These are phyloP conservation scores for Chaitophorus viminalis DNA, from an alignment of 2,888 invertebrate species.

Conservation along the genomic window DNA sequence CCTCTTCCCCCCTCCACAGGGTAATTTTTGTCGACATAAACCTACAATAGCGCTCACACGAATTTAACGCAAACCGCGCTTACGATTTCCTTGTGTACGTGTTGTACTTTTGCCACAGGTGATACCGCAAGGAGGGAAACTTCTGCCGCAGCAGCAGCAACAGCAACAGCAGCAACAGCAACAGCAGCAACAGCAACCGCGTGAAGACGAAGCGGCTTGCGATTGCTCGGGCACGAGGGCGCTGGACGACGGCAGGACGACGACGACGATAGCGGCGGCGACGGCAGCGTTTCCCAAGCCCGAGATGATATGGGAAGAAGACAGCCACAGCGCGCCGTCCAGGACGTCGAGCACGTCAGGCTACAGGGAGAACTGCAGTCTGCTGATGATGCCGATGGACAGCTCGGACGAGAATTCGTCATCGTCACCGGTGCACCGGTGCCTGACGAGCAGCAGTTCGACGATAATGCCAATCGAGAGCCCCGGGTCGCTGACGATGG, in stretches of 20 bases:
- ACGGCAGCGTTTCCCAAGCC: background rate
- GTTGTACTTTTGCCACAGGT: background rate
- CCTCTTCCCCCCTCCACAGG: too few species aligned
- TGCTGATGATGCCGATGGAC: conserved; percentile 71
- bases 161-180: background rate
- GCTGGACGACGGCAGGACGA: background rate
- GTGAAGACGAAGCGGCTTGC: background rate
- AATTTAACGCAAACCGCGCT: background rate
- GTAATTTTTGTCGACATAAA: too few species aligned
- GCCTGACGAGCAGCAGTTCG: conserved; percentile 48
- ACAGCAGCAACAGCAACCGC: background rate
- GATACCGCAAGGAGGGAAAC: conserved; percentile 36
- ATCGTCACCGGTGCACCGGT: conserved; percentile 24
- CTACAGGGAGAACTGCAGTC: conserved; percentile 71
- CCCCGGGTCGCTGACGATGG: background rate
- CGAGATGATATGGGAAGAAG: conserved; percentile 64
- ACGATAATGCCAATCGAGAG: conserved; percentile 40
- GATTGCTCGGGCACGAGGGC: background rate
- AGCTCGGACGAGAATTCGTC: conserved; percentile 60
- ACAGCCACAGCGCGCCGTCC: conserved; percentile 63
- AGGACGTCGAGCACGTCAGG: conserved; percentile 69
- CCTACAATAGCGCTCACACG: too few species aligned
- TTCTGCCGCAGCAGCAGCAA: background rate
- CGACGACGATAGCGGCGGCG: background rate
- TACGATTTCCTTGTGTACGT: too few species aligned